These are phyloP conservation scores for Chalcis sispes DNA, from an alignment of 2,888 invertebrate species.

Conservation along the genomic window DNA sequence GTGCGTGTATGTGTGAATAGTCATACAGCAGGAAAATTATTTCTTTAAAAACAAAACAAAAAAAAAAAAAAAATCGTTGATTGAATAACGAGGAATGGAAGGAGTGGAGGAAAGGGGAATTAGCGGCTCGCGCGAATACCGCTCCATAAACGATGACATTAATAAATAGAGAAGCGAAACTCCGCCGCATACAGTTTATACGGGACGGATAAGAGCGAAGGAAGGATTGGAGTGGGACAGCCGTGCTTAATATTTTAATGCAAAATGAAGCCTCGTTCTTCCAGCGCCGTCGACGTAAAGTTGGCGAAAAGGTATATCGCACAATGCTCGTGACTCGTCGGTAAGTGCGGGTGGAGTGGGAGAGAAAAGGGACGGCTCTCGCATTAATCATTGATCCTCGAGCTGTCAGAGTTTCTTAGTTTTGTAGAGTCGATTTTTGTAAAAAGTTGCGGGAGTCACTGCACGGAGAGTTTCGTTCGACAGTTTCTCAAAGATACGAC, in stretches of 20 bases:
- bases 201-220: no score
- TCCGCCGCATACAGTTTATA: no score
- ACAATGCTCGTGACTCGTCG: no score
- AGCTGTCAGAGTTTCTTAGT: constrained; percentile 24
- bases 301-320: neutral
- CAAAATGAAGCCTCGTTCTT: neutral
- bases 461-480: constrained; percentile 7
- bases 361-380: neutral
- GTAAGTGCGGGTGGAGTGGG: no score
- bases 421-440: constrained; percentile 24
- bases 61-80: no score
- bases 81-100: no score
- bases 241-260: constrained; percentile 27
- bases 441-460: neutral
- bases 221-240: neutral
- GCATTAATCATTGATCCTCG: constrained; percentile 51
- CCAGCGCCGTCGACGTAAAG: no score
- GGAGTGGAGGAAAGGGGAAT: no score
- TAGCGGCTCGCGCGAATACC: neutral
- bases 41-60: neutral
- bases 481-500: constrained; percentile 11
- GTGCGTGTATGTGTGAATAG: constrained; percentile 14
- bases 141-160: constrained; percentile 43
- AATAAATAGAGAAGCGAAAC: constrained; percentile 30
- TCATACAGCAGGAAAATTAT: no score